Evolutionary conservation across 2,113 vertebrate genomes (phyloP).

Genomic region (Charina bottae): DNA sequence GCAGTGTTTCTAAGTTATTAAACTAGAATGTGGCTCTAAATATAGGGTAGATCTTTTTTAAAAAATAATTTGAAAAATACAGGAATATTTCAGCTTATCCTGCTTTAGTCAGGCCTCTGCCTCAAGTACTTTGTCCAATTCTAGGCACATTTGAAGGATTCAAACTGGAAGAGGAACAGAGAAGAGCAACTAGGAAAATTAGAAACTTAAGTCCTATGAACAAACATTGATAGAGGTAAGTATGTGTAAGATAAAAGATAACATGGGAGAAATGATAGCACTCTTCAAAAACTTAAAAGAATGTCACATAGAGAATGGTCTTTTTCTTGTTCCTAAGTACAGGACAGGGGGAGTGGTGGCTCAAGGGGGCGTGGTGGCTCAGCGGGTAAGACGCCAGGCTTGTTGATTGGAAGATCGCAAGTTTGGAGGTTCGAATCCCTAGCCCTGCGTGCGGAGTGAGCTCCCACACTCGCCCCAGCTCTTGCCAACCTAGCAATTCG

Average conservation of each 20-base stretch:
- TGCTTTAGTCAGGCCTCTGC: background rate
- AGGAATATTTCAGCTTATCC: background rate
- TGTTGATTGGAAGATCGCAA: too few relatives aligned
- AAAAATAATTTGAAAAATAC: background rate
- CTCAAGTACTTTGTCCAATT: background rate
- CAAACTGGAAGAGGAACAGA: background rate
- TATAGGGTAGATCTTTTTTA: background rate
- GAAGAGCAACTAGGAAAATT: background rate
- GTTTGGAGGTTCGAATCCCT: too few relatives aligned
- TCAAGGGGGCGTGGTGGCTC: too few relatives aligned
- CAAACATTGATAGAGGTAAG: background rate
- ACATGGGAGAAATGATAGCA: background rate
- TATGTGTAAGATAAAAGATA: background rate
- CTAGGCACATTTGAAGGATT: background rate
- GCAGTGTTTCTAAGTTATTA: background rate
- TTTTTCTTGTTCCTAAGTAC: background rate
- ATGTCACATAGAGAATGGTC: background rate
- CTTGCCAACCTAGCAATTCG: too few relatives aligned
- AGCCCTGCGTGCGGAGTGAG: too few relatives aligned
- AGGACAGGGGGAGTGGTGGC: too few relatives aligned
- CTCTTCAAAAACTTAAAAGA: background rate
- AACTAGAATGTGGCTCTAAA: background rate
- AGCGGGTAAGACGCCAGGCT: too few relatives aligned
- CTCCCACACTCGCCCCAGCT: too few relatives aligned
- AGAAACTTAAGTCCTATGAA: background rate